Evolutionary conservation across 2,113 vertebrate species (phyloP), one percentile per base, ranked within the genome.

Genomic region (Bufo bufo): DNA sequence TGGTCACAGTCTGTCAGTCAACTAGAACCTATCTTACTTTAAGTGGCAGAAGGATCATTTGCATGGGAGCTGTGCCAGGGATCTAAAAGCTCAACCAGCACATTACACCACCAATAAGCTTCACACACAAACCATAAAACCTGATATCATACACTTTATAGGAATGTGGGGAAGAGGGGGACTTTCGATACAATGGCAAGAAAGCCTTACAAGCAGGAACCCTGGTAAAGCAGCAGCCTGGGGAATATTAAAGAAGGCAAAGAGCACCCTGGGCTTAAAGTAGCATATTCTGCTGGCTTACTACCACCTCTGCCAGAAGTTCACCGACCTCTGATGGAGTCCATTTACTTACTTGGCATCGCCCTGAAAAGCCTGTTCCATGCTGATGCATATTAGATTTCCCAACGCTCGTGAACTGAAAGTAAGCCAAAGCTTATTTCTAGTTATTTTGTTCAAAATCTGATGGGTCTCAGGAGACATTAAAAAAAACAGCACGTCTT

Each of bases 261-360:
- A 78, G 77, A 7, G 77, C 47, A 12, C 11, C 50, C 2, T 77
- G 74, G 49, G 74, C 74, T 19, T 20, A 43, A 77, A 77, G 75
- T n/a, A 49, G 47, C 19, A n/a, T 14, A 77, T 47, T 17, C 4
- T 47, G 16, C 71, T 74, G 71, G 47, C 45, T 23, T 23, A 20
- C 50, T 23, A 6, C n/a, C n/a, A 1, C 10, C 49, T 23, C 19
- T 78, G 59, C 43, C 80, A n/a, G 17, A 16, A 65, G 80, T 82
- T 47, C 33, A 63, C 16, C 49, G 59, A 82, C 65, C 59, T n/a
- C 43, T n/a, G 58, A 43, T 80, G n/a, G 23, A 65, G 43, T 50
- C 59, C 43, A 2, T 82, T 81, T 19, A 61, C 79, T 81, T 81
- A 61, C 56, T 81, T 82, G 80, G 80, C 80, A 65, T 82, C 10